A percentile compares a stretch with the other conserved stretches of the same genome.
Conservation (phyloP, 2,113 vertebrate species). For the Scartelaos histophorus region DNA sequence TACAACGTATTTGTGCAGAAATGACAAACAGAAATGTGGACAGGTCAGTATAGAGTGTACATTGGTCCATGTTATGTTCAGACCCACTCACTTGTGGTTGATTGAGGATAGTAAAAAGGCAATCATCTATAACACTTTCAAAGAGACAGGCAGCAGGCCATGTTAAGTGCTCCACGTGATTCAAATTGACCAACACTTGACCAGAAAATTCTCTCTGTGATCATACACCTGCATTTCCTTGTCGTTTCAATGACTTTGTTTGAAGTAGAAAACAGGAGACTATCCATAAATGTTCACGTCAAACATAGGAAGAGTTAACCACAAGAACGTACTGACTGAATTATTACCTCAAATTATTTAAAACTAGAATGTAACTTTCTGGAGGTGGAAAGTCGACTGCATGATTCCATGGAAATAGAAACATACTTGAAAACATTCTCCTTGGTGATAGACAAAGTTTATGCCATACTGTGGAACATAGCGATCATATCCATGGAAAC, state of each 20-base stretch:
- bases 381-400: no score
- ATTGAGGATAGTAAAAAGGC: neutral
- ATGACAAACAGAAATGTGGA: neutral
- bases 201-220: neutral
- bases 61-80: neutral
- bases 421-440: no score
- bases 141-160: neutral
- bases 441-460: no score
- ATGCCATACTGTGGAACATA: no score
- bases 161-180: constrained; percentile 5
- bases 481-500: no score
- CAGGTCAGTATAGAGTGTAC: no score
- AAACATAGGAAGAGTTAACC: neutral
- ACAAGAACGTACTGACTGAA: neutral
- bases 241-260: neutral
- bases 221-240: neutral
- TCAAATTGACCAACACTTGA: constrained; percentile 1
- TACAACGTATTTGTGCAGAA: neutral
- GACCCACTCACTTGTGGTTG: neutral
- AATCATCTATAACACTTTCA: neutral
- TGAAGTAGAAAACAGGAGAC: neutral
- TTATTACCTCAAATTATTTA: neutral
- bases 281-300: neutral
- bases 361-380: no score
- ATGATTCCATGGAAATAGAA: no score